Evolutionary conservation across 2,113 vertebrate genomes (phyloP), one percentile per base, ranked within the genome.

Genomic region (Anolis sagrei): DNA sequence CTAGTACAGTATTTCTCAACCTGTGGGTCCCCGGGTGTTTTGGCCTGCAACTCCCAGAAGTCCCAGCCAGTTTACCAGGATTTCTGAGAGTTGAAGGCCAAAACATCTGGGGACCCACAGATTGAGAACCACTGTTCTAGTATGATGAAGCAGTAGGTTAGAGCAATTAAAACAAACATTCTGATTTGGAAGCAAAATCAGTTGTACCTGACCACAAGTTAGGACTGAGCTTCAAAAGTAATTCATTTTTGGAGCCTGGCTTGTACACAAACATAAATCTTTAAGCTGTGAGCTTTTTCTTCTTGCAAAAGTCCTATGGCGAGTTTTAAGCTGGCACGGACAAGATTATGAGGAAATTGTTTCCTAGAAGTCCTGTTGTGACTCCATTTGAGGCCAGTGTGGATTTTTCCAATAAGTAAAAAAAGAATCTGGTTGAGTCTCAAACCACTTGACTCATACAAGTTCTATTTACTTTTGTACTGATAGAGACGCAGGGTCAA

Each of bases 401-500:
- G 70, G 58, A 73, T 72, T 16, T 82, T 32, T 58, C 23, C 23
- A 29, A 16, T 29, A 85, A 10, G 25, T 81, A 44, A 68, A 81
- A 70, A 44, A 4, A 70, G 32, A 69, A 58, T 70, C 44, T 69
- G 14, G 9, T 19, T 66, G 73, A 76, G 58, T 58, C 34, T 78
- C 32, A 85, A 69, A 25, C 32, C 66, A 61, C 9, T 13, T 2
- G 25, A 39, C 44, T 72, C 27, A n/a, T 68, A 61, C 23, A 84
- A 54, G 39, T 36, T 68, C 83, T n/a, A 58, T 39, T 72, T 19
- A 85, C 7, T 70, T 61, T 18, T 61, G 1, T 61, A 25, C 3
- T 61, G 34, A 72, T 16, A 79, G 5, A 69, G 49, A 58, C 70
- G 16, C 16, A 44, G 27, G 34, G 75, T 85, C 83, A 85, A 85